Base-by-base conservation (phyloP, 1,140 invertebrate genomes). In the Heliconius eleuchia region DNA sequence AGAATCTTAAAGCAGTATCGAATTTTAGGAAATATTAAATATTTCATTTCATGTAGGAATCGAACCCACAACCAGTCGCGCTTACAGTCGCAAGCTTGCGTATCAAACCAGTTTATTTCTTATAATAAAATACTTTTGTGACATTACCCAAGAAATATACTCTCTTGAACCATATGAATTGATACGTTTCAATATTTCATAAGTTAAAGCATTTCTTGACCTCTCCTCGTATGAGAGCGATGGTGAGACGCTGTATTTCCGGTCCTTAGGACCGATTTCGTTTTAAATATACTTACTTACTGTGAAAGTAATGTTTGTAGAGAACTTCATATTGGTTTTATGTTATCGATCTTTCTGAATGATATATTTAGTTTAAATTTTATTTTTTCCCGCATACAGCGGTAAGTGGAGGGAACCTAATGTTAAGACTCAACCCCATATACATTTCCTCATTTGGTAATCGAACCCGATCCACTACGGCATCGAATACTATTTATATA, bases 101-200 rank as follows among this genome's bases (percentile, higher is more conserved):
- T 9, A 60, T 60, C 27, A 23, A 60, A 60, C 57, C 57, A n/a
- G n/a, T 60, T 23, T 60, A n/a, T 13, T 60, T 27, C 19, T 23
- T 60, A 60, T 23, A n/a, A 55, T 55, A 55, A 55, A 18, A 55
- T 19, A 55, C 19, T 19, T 55, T 46, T 52, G 50, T 52, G 50
- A 52, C 18, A 52, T 57, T 23, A 9, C 19, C 27, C n/a, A 66
- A 66, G 60, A 66, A 30, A 30, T 66, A 66, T 66, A 13, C 2
- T 23, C 55, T 57, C n/a, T 23, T 23, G n/a, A n/a, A 30, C 27
- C 23, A 23, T 66, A 66, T 66, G 60, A 66, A 66, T 66, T 30
- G 60, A 66, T 66, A 66, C 60, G 60, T 66, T 60, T 66, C 60
- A 66, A 66, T 66, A 66, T 66, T 66, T 66, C 60, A 66, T 66